A percentile compares a stretch with the other conserved stretches of the same genome.
phyloP scores from a whole-genome alignment of 2,797 vertebrate species.

The Periparus ater region DNA sequence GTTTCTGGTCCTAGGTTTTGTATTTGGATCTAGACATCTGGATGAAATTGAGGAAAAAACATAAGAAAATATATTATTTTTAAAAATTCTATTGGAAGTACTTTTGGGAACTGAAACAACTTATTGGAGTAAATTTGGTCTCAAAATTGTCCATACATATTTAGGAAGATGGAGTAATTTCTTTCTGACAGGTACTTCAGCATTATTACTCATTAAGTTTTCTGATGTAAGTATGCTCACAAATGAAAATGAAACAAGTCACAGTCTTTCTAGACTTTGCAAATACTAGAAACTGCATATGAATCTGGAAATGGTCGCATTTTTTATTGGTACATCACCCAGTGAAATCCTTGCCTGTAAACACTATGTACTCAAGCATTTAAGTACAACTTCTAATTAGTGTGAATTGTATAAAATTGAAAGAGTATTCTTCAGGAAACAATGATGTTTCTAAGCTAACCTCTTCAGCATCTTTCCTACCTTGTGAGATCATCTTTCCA shows the following conservation, averaged over 20 bases:
- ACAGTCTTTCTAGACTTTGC: background rate
- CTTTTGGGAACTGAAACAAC: background rate
- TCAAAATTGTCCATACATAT: background rate
- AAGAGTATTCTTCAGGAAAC: background rate
- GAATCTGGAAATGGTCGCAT: background rate
- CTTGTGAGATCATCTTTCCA: background rate
- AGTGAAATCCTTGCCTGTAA: background rate
- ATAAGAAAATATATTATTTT: background rate
- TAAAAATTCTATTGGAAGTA: background rate
- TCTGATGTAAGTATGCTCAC: background rate
- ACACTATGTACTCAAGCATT: background rate
- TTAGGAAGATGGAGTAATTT: background rate
- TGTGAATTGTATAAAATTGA: background rate
- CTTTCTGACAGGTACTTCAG: background rate
- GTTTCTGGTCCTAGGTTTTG: background rate
- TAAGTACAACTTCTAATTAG: background rate
- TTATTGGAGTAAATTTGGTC: background rate
- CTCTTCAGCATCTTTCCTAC: background rate
- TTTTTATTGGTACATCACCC: background rate
- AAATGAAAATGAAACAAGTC: background rate
- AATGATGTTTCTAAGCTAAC: background rate
- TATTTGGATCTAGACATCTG: background rate
- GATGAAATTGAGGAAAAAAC: background rate
- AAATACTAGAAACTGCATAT: background rate
- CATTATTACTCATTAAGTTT: background rate